Evolutionary conservation across 2,113 vertebrate genomes (phyloP), one percentile per base, ranked within the genome.

Genomic region (Cinclus cinclus): DNA sequence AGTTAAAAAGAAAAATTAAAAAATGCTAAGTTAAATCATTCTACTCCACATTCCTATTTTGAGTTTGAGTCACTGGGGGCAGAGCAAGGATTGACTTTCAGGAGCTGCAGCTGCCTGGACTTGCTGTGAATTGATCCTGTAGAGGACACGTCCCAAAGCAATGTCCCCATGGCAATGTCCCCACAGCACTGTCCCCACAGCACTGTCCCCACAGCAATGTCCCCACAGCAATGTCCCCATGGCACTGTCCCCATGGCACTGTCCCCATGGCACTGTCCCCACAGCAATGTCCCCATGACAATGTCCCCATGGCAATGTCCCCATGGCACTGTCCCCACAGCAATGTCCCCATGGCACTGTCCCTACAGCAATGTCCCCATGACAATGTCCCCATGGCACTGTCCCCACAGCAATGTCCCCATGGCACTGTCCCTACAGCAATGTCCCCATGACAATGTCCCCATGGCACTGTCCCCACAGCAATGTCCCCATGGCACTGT

Each of bases 41-140:
- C 41, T 35, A 11, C 33, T 42, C 52, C 47, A 7, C 18, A 1
- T 8, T 11, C 68, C 68, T 20, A 13, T 15, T 71, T 16, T 2
- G 37, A 27, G 21, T 15, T 67, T 0, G 16, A 5, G 12, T 2
- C 22, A 9, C 28, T 0, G 11, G 28, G 35, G 24, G 8, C 53
- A 30, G 8, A 19, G 41, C 47, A 41, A 20, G 30, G 39, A 42
- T 10, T 6, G 78, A 9, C 31, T 11, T 19, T 3, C 7, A 9
- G 20, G 56, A 62, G 58, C n/a, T 77, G 30, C 50, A 77, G n/a
- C 46, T 19, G 37, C 27, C 52, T 15, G 27, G 33, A 2, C 22
- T 15, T 2, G 22, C 63, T 37, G 69, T 18, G 89, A 14, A 11
- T 4, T 5, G 33, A 17, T 23, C 16, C 50, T 41, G 41, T 23